Base-by-base conservation (phyloP, 35 echinoderm and acorn worm genomes). In the Apostichopus japonicus region DNA sequence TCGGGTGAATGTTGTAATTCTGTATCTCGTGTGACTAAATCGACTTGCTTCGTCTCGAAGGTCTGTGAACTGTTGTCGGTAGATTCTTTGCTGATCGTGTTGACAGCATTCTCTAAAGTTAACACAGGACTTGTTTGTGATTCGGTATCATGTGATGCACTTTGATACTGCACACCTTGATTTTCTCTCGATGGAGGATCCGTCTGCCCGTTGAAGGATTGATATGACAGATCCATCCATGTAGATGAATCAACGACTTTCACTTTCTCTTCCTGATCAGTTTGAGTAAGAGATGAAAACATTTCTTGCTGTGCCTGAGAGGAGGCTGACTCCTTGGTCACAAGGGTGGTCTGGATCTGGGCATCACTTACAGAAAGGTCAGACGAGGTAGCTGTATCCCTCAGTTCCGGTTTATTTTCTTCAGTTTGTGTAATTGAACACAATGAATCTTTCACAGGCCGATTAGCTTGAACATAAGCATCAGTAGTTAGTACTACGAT, bases 41-140 rank as follows among this genome's bases (percentile, higher is more conserved):
- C 65, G 5, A 51, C 15, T 14, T 73, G 61, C 19, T 72, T n/a
- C 14, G 22, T 75, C 2, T 75, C 6, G 15, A 75, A 75, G 21
- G 71, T 89, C 62, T 89, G 86, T 73, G 56, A n/a, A 72, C 86
- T 89, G n/a, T 5, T 72, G 3, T 89, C 86, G 63, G 24, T 23
- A 24, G 9, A 52, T 53, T 89, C 61, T 25, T 21, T 71, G 14
- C 5, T 14, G 17, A 72, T 22, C 16, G 86, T 89, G 11, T 89
- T 89, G 10, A 33, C 57, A 16, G 61, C 56, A 89, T 53, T 63
- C 8, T 89, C 86, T 17, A 33, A 72, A 10, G 17, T 24, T 73
- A 25, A 10, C 53, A 65, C 16, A 9, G 63, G n/a, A 11, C 33
- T 63, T 53, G 86, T 89, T 63, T 89, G 86, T 52, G 63, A 72